Evolutionary conservation across 2,888 invertebrate genomes (phyloP), one percentile per base, ranked within the genome.

Genomic region (Augiades crinisus): DNA sequence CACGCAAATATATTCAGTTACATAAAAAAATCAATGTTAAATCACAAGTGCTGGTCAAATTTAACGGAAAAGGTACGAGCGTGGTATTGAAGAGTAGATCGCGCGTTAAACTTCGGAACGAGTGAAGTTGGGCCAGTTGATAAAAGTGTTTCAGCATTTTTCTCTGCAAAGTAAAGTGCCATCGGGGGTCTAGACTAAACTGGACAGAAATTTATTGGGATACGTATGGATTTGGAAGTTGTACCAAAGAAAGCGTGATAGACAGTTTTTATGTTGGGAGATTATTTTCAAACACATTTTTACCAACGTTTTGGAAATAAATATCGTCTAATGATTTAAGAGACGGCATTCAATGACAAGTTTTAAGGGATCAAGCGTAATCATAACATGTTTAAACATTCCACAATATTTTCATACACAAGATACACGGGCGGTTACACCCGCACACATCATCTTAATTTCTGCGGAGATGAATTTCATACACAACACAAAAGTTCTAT

Each of bases 131-230:
- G 13, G 19, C 6, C 24, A 34, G 24, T 43, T 24, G 50, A 41
- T 49, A 49, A 49, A 49, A 49, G 34, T 49, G 41, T 49, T 49
- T 16, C 33, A 36, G 27, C 43, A 46, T 46, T 46, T 27, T 45
- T 44, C 31, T 3, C 19, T 5, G 31, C 31, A 21, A 33, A 30
- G 30, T 19, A 10, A 21, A 24, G 45, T 14, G 16, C 33, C 45
- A 12, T 14, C 17, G 22, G 22, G 17, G 33, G 22, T 33, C 33
- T 24, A 19, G 7, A 30, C n/a, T 24, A 19, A 5, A 30, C n/a
- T 27, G 12, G 17, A 21, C 24, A 16, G 24, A 24, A 17, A 49
- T 49, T 41, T 49, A 34, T 33, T 34, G 24, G 24, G 24, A 34
- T 31, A 47, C 13, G 8, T 30, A 8, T 30, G 30, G 41, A 41